These are phyloP conservation scores for Coremacera marginata DNA, from an alignment of 2,888 invertebrate species.

Conservation along the genomic window DNA sequence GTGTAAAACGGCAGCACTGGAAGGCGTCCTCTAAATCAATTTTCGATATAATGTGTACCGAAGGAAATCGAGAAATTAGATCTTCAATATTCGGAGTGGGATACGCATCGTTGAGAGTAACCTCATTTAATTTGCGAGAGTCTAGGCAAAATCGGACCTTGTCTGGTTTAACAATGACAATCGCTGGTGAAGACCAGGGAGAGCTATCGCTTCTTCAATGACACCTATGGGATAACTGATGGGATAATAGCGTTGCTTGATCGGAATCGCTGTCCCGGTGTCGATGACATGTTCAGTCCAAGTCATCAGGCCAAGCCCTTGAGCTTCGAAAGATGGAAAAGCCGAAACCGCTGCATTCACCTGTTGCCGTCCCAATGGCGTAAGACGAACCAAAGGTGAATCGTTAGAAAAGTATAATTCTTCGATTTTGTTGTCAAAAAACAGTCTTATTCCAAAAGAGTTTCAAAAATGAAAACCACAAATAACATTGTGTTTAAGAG, in stretches of 20 bases:
- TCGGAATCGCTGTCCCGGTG: not conserved
- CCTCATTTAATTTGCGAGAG: conserved; percentile 4
- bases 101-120: conserved; percentile 26
- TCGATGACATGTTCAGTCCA: not conserved
- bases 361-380: no score
- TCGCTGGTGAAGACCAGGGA: not conserved
- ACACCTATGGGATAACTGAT: not conserved
- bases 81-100: not conserved
- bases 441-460: not conserved
- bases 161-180: conserved; percentile 1
- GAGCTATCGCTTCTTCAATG: not conserved
- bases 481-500: not conserved
- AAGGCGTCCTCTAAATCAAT: conserved; percentile 17
- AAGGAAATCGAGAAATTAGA: not conserved
- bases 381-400: not conserved
- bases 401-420: not conserved
- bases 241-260: not conserved
- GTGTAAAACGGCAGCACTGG: no score
- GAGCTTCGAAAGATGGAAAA: not conserved
- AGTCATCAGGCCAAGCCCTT: not conserved
- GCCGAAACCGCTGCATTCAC: not conserved
- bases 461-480: conserved; percentile 19
- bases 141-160: conserved; percentile 15
- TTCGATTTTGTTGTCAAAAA: not conserved
- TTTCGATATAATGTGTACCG: not conserved